A percentile compares a stretch with the other conserved stretches of the same genome.
These are phyloP conservation scores for Lithophane socia DNA, from an alignment of 2,888 invertebrate genomes.

Conservation along the genomic window DNA sequence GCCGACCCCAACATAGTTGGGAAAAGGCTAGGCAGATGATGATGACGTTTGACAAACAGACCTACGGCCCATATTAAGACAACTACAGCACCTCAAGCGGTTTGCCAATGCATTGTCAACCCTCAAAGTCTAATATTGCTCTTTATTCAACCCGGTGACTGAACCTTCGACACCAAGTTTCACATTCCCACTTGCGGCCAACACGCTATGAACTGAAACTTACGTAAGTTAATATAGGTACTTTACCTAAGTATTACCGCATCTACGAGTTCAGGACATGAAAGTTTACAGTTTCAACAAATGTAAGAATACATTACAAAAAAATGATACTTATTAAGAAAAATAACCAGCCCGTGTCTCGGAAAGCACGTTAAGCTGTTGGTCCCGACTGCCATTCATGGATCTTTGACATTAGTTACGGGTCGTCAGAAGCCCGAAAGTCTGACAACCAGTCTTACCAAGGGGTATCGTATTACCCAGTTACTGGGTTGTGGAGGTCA, in stretches of 20 bases:
- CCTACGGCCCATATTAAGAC: not conserved
- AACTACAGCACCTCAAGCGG: not conserved
- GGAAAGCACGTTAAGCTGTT: too few relatives aligned
- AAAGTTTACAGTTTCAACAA: not conserved
- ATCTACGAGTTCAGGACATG: not conserved
- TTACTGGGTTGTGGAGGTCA: too few relatives aligned
- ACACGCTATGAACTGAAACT: not conserved
- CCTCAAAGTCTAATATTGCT: constrained; percentile 5
- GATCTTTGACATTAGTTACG: too few relatives aligned
- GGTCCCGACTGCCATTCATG: too few relatives aligned
- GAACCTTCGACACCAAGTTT: constrained; percentile 25
- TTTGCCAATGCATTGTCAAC: not conserved
- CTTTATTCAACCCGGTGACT: constrained; percentile 2
- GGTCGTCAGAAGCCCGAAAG: too few relatives aligned
- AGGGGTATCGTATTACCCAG: too few relatives aligned
- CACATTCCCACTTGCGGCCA: constrained; percentile 9
- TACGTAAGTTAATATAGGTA: not conserved
- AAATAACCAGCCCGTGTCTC: too few relatives aligned
- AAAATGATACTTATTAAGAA: not conserved
- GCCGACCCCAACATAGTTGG: too few relatives aligned
- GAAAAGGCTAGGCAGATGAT: too few relatives aligned
- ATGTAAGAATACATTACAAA: not conserved
- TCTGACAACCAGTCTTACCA: too few relatives aligned
- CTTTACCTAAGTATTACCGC: not conserved
- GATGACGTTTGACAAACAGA: not conserved